Evolutionary conservation across 1,140 invertebrate genomes (phyloP).

Genomic region (Trinorchestia longiramus): DNA sequence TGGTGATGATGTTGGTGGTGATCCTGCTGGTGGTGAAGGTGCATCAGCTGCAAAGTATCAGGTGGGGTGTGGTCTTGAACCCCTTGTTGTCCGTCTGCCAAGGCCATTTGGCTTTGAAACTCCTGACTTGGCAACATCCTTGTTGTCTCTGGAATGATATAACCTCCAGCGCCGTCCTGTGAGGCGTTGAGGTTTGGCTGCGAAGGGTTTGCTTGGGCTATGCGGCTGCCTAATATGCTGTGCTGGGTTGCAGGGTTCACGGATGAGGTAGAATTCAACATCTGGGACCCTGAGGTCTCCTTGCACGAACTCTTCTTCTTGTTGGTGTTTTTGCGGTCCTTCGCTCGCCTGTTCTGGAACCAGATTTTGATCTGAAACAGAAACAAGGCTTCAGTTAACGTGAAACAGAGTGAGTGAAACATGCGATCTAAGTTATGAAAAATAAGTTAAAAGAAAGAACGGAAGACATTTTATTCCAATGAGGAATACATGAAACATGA

Average conservation of each 20-base stretch:
- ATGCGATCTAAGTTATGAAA: too few species aligned
- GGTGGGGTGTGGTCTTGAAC: not conserved
- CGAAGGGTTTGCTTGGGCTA: not conserved
- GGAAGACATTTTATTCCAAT: too few species aligned
- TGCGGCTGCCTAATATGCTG: not conserved
- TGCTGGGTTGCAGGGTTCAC: not conserved
- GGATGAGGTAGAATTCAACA: not conserved
- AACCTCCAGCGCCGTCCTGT: not conserved
- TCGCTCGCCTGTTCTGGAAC: constrained; percentile 55
- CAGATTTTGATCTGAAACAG: constrained; percentile 50
- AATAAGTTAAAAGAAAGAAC: too few species aligned
- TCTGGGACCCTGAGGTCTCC: not conserved
- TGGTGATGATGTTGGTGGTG: not conserved
- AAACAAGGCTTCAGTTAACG: not conserved
- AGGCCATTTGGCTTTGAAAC: constrained; percentile 1
- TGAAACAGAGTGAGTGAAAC: not conserved
- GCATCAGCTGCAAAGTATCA: constrained; percentile 13
- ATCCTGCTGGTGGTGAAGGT: not conserved
- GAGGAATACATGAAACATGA: too few species aligned
- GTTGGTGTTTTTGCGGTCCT: constrained; percentile 37
- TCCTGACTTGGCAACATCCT: constrained; percentile 27
- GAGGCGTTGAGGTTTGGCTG: not conserved
- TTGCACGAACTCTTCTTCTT: constrained; percentile 25
- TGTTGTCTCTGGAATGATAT: not conserved
- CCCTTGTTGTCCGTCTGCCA: not conserved